phyloP scores from a whole-genome alignment of 2,113 vertebrate genomes.

The Phaethon lepturus region DNA sequence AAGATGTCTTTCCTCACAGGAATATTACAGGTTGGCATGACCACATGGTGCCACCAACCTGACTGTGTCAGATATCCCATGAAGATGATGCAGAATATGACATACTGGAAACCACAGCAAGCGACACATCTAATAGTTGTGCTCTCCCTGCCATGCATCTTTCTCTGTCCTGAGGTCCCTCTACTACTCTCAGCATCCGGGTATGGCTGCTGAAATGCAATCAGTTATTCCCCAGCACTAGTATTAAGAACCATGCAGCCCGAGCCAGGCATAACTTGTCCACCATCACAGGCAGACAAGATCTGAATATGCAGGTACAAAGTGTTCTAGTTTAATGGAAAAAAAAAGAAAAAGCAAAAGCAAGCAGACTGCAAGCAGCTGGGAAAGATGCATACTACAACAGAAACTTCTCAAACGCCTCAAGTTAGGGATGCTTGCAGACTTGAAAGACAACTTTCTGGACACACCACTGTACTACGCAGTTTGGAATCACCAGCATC shows the following conservation, averaged over 20 bases:
- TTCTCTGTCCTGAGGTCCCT: not conserved
- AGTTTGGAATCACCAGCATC: not conserved
- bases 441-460: not conserved
- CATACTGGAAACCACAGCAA: not conserved
- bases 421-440: not conserved
- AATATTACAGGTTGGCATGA: not conserved
- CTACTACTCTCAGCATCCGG: not conserved
- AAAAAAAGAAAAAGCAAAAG: not conserved
- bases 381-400: not conserved
- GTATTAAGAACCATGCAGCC: not conserved
- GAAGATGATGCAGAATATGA: not conserved
- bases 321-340: not conserved
- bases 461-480: not conserved
- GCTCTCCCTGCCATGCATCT: not conserved
- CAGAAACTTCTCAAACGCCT: not conserved
- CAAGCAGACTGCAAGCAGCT: not conserved
- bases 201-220: not conserved
- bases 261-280: not conserved
- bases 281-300: not conserved
- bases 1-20: not conserved
- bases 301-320: not conserved
- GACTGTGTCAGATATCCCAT: not conserved
- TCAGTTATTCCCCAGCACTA: not conserved
- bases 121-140: not conserved
- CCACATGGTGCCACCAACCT: not conserved